Base-by-base conservation (phyloP, 2,797 vertebrate species). In the Gymnoscopelus braueri region DNA sequence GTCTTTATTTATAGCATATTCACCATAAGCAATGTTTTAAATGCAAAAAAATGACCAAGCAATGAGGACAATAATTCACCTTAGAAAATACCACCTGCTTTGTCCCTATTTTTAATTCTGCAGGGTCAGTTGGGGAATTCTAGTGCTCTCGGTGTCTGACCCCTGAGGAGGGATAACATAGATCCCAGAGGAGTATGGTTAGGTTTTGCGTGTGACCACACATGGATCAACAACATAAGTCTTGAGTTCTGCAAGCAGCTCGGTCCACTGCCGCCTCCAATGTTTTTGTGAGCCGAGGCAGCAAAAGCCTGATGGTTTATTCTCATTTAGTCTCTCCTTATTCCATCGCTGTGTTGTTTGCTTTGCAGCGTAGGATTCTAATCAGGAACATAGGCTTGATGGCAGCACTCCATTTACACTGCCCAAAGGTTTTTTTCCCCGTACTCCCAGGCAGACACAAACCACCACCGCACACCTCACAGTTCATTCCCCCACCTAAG, bases 181-280 rank as follows among this genome's bases (percentile, higher is more conserved):
- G 9, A 44, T 88, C 86, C 85, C 83, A 74, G 52, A 75, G 75
- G 79, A 77, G 76, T 84, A 84, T 81, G 84, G 78, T 89, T 79
- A 68, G 79, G 80, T 83, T 83, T 51, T 83, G 77, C 3, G 60
- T 88, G 75, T 83, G 82, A 90, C 89, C 90, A 85, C 88, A 86
- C 68, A 68, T 83, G 81, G 67, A 88, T 88, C 90, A 88, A 90
- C 87, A 90, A 71, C 82, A 81, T 75, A 67, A 75, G 61, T 78
- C 72, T 77, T 11, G 53, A 70, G 76, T 74, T 69, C 66, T 80
- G 39, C 8, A 44, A 44, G 39, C 39, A 44, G 39, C 39, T 9
- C 39, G 8, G 39, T 44, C 39, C 79, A 63, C 63, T 73, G 78
- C 76, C 14, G 39, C 58, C 72, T 84, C 70, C 49, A 29, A 68